Evolutionary conservation across 2,888 invertebrate genomes (phyloP).

Genomic region (Lypha dubia): DNA sequence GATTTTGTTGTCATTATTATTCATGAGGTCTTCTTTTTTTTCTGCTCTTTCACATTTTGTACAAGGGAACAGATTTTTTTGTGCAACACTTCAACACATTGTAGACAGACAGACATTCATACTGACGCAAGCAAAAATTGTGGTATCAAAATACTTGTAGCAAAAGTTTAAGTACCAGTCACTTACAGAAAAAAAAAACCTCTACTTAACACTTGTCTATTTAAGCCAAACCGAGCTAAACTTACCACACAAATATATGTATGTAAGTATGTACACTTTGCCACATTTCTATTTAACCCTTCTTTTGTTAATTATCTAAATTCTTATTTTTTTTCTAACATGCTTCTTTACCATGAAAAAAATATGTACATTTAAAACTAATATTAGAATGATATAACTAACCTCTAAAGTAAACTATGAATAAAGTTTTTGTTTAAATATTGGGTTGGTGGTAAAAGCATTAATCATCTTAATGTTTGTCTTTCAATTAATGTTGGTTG

Average conservation of each 20-base stretch:
- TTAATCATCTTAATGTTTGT: not conserved
- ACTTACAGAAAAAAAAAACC: slow-evolving; percentile 13
- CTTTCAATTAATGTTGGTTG: not conserved
- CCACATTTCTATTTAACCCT: slow-evolving; percentile 37
- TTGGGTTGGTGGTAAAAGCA: slow-evolving; percentile 17
- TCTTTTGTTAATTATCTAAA: slow-evolving; percentile 55
- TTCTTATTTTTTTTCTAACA: slow-evolving; percentile 1
- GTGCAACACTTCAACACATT: slow-evolving; percentile 52
- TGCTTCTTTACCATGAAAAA: slow-evolving; percentile 13
- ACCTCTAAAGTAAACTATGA: slow-evolving; percentile 24
- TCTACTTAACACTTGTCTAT: slow-evolving; percentile 50
- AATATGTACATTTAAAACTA: slow-evolving; percentile 8
- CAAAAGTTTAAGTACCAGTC: slow-evolving; percentile 56
- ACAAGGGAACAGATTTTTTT: slow-evolving; percentile 1
- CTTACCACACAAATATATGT: slow-evolving; percentile 10
- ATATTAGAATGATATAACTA: slow-evolving; percentile 39
- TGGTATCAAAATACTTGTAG: slow-evolving; percentile 35
- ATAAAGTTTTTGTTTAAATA: slow-evolving; percentile 14
- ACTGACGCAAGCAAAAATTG: slow-evolving; percentile 13
- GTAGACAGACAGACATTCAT: slow-evolving; percentile 20
- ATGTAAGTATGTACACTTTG: not conserved
- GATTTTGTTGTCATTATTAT: slow-evolving; percentile 64
- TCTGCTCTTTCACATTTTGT: slow-evolving; percentile 1
- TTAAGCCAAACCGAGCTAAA: slow-evolving; percentile 36
- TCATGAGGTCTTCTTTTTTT: slow-evolving; percentile 36